Conservation (phyloP, 2,888 invertebrate genomes). For the Lochmaea crataegi region DNA sequence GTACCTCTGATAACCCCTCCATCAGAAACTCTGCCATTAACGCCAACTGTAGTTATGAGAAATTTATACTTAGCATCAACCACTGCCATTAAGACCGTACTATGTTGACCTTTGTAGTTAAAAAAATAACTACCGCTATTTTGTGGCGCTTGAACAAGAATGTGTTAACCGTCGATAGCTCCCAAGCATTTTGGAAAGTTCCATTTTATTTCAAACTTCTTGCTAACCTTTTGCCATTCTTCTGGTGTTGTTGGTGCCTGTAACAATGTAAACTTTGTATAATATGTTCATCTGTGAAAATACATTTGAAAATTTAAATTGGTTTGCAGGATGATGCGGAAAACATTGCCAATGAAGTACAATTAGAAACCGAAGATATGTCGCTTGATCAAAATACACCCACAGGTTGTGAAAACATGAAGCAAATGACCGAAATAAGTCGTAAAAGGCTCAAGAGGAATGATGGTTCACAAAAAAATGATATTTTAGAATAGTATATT, state of each 20-base stretch:
- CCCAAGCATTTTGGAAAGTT: slow-evolving; percentile 41
- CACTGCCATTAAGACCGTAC: slow-evolving; percentile 35
- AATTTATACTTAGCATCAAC: slow-evolving; percentile 1
- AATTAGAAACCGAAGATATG: not conserved
- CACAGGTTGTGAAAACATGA: not conserved
- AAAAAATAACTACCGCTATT: slow-evolving; percentile 35
- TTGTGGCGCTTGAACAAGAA: slow-evolving; percentile 37
- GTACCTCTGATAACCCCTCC: slow-evolving; percentile 38
- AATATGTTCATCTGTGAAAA: not conserved
- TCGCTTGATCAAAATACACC: not conserved
- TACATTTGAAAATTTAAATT: not conserved
- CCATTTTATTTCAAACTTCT: slow-evolving; percentile 40
- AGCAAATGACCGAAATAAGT: not conserved
- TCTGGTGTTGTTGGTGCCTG: slow-evolving; percentile 31
- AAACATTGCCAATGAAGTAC: not conserved
- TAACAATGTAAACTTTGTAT: slow-evolving; percentile 5
- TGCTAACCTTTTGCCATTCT: slow-evolving; percentile 33
- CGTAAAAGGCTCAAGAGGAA: not conserved
- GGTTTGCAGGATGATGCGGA: not conserved
- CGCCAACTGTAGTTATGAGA: slow-evolving; percentile 29
- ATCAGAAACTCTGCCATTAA: slow-evolving; percentile 40
- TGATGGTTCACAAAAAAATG: not conserved
- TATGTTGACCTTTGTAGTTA: slow-evolving; percentile 19
- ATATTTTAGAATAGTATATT: slow-evolving; percentile 8
- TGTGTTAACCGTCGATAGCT: slow-evolving; percentile 41